phyloP scores from a whole-genome alignment of 2,113 vertebrate species.

The Zosterops lateralis region DNA sequence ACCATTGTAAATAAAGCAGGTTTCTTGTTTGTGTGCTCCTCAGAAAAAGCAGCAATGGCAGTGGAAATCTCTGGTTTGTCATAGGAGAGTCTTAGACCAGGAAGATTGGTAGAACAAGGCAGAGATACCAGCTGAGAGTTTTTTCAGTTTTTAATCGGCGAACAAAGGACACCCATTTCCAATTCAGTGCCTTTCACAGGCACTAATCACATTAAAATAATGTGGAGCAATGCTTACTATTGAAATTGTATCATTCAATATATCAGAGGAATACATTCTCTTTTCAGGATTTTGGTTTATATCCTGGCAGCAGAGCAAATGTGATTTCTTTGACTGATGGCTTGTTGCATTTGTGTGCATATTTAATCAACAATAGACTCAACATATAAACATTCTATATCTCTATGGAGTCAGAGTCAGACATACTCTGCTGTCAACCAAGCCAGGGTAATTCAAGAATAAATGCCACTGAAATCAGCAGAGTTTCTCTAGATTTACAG shows the following conservation, averaged over 20 bases:
- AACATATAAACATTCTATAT: slow-evolving; percentile 24
- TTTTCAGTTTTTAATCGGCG: not conserved
- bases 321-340: slow-evolving; percentile 65
- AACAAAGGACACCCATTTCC: not conserved
- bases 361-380: slow-evolving; percentile 61
- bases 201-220: slow-evolving; percentile 41
- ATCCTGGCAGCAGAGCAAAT: slow-evolving; percentile 57
- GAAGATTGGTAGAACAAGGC: not conserved
- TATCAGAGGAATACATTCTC: slow-evolving; percentile 41
- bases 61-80: not conserved
- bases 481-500: not conserved
- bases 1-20: not conserved
- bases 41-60: not conserved
- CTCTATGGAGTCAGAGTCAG: not conserved
- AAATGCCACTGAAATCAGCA: not conserved
- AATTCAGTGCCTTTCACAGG: slow-evolving; percentile 23
- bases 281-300: slow-evolving; percentile 61
- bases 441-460: not conserved
- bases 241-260: slow-evolving; percentile 31
- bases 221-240: not conserved
- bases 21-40: not conserved
- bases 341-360: slow-evolving; percentile 54
- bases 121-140: not conserved
- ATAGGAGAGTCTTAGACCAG: not conserved
- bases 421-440: not conserved